Evolutionary conservation across 1,140 invertebrate species (phyloP).

Genomic region (Linepithema humile): DNA sequence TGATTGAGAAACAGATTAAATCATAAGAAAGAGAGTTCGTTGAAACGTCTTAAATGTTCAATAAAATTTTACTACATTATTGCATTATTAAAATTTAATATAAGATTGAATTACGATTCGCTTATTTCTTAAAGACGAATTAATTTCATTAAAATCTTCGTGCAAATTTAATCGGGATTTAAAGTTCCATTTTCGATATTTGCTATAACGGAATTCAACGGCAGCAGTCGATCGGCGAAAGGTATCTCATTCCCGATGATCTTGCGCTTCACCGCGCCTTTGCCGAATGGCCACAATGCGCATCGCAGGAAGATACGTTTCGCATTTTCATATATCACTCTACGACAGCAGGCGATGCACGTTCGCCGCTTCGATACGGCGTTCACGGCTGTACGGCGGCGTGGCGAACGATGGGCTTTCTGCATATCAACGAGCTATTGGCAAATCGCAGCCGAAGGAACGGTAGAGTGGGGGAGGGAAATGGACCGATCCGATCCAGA

Average conservation of each 20-base stretch:
- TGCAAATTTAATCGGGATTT: neutral
- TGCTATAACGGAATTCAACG: neutral
- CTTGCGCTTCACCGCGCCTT: neutral
- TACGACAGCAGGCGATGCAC: constrained; percentile 31
- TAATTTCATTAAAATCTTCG: neutral
- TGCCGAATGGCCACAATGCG: constrained; percentile 3
- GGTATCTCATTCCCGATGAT: neutral
- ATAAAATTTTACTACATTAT: neutral
- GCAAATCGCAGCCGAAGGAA: constrained; percentile 60
- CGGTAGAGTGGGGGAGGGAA: constrained; percentile 2
- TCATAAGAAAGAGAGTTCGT: neutral
- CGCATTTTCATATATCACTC: constrained; percentile 62
- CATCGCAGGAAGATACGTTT: neutral
- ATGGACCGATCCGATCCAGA: constrained; percentile 43
- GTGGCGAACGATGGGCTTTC: constrained; percentile 64
- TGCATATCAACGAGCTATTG: constrained; percentile 73
- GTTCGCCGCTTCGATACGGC: constrained; percentile 67
- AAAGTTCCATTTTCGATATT: neutral
- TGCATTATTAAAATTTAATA: neutral
- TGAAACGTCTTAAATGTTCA: neutral
- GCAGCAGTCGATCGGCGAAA: neutral
- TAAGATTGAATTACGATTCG: neutral
- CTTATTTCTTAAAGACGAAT: neutral
- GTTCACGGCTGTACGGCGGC: constrained; percentile 16
- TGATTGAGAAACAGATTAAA: constrained; percentile 33